Evolutionary conservation across 2,113 vertebrate species (phyloP), one percentile per base, ranked within the genome.

Genomic region (Oreotrochilus melanogaster): DNA sequence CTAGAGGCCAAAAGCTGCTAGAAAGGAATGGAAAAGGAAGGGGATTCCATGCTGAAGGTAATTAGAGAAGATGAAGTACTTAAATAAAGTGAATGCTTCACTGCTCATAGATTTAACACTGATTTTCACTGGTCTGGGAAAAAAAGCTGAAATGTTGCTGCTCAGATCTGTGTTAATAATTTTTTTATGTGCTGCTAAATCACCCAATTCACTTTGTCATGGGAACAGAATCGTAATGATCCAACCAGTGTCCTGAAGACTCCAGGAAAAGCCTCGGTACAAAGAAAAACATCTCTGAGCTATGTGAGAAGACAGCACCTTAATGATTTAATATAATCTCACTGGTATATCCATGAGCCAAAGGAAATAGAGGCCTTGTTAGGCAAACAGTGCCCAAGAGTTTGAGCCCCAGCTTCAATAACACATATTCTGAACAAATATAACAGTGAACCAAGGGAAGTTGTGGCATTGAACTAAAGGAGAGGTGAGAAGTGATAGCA

Each of bases 51-150:
- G 24, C 45, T 86, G 75, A 94, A 73, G 48, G 48, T 92, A 76
- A 93, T 89, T 76, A 69, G 91, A 64, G 42, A 87, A 79, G 83
- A 81, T 61, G 23, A 93, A 95, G 61, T 91, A 64, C 60, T 94
- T 88, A 61, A 79, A 39, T 66, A 35, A 91, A 91, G 24, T 35
- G 28, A 94, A 92, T 47, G 54, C 73, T 92, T 93, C 86, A 74
- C 65, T 92, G 78, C 2, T 0, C 89, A 65, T 66, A 24, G n/a
- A 71, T 18, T 82, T 83, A 95, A 84, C 84, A 65, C 42, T 86
- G 74, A 74, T 57, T 90, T 96, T 92, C 74, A 86, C 51, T 53
- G 21, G 28, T 88, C 78, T 60, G 47, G 74, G 80, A 45, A 93
- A 78, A 92, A 70, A 58, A 22, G 71, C 51, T 89, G 64, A 95